These are phyloP conservation scores for Pseudomyrmex flavicornis DNA, from an alignment of 1,140 invertebrate species.

Conservation along the genomic window DNA sequence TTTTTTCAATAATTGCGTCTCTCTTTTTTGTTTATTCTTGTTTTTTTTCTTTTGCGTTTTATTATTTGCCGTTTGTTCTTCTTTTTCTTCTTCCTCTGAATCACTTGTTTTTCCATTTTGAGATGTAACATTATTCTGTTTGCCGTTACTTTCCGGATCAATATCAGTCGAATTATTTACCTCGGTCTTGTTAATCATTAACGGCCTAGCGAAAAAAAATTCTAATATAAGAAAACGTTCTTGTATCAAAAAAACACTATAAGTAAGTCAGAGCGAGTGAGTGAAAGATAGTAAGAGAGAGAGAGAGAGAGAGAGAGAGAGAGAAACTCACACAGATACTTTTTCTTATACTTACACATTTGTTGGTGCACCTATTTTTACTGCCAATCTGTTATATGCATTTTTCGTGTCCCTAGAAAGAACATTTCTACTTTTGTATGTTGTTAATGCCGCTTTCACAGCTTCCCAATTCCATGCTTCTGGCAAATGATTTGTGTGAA, in stretches of 20 bases:
- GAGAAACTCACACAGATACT: neutral
- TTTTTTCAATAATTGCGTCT: conserved; percentile 84
- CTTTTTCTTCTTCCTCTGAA: conserved; percentile 60
- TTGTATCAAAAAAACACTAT: conserved; percentile 1
- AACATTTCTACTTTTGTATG: conserved; percentile 76
- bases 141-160: conserved; percentile 43
- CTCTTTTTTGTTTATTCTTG: conserved; percentile 78
- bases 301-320: too few species aligned
- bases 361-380: conserved; percentile 76
- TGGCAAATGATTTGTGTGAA: conserved; percentile 79
- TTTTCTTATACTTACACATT: conserved; percentile 74
- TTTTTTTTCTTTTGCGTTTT: conserved; percentile 74
- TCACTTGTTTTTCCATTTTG: conserved; percentile 45
- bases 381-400: conserved; percentile 84
- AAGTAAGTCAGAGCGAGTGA: neutral
- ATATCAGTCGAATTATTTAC: neutral
- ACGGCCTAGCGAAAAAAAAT: neutral
- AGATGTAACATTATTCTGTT: conserved; percentile 7
- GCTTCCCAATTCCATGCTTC: conserved; percentile 83
- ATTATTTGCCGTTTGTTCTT: conserved; percentile 29
- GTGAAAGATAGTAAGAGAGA: too few species aligned
- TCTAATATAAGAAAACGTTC: neutral
- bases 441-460: conserved; percentile 77
- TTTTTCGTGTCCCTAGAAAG: conserved; percentile 83
- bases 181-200: conserved; percentile 28